phyloP scores from a whole-genome alignment of 2,888 invertebrate species.

The Deroplatys truncata region DNA sequence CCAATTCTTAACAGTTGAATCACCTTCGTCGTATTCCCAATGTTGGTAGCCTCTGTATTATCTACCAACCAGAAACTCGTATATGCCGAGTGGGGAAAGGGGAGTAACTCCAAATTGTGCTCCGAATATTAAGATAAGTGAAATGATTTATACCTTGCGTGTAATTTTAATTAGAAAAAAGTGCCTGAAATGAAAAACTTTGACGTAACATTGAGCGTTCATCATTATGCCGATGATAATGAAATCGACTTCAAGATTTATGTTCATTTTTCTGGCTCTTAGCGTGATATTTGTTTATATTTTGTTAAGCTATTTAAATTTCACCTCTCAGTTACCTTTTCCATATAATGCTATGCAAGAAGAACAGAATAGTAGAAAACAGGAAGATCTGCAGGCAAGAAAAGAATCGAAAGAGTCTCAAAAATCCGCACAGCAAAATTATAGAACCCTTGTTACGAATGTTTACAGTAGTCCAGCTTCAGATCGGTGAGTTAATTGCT shows the following conservation, averaged over 20 bases:
- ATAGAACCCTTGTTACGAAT: neutral
- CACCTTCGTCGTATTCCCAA: no score
- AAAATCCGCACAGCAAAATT: neutral
- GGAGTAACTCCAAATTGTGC: neutral
- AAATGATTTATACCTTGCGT: neutral
- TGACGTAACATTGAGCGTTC: neutral
- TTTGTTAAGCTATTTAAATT: neutral
- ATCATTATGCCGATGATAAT: neutral
- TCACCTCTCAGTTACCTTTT: neutral
- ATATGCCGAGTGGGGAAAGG: neutral
- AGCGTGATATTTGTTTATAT: conserved; percentile 11
- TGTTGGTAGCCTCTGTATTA: neutral
- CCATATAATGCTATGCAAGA: neutral
- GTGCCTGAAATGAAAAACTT: neutral
- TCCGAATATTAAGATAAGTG: neutral
- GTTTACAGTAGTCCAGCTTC: neutral
- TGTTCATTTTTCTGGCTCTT: neutral
- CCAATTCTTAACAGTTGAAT: no score
- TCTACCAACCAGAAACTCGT: neutral
- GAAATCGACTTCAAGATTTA: conserved; percentile 8
- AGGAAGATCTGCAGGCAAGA: neutral
- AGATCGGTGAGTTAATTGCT: neutral
- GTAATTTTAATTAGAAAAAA: neutral
- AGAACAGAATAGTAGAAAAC: neutral
- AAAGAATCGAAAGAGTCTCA: neutral